Base-by-base conservation (phyloP, 2,888 invertebrate species). In the Calameuta filiformis region DNA sequence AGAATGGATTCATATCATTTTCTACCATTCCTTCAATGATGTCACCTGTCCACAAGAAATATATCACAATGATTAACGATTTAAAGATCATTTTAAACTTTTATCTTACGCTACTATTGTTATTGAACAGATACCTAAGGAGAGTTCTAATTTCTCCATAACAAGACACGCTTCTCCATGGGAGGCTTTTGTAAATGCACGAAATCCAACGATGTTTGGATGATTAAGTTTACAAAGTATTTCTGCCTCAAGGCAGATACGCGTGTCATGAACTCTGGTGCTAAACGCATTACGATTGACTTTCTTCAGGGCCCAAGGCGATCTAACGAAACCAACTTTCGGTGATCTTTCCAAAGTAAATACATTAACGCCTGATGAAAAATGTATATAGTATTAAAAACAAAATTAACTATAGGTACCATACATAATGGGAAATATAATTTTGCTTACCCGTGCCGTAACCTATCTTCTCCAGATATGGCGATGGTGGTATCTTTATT, bases 301-400 rank as follows among this genome's bases (percentile, higher is more conserved):
- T 91, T 96, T 95, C 89, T 97, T 97, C 0, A 97, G 92, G 0
- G 97, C 97, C 97, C 97, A 97, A 0, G 97, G 97, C 0, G 97
- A 97, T n/a, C 94, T 93, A 0, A 93, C 91, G 84, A 94, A 93
- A 11, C 95, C 95, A 1, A 93, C 93, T 83, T 93, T 92, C 0
- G 96, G 96, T 0, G 96, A 96, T 81, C 97, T 93, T 78, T 96
- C 93, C 81, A 97, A 89, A 83, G 95, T 94, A 91, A 96, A 96
- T 0, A 97, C 97, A 83, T 94, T 94, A 23, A 97, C 95, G 77
- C 97, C 96, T 96, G 80, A 68, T 75, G 37, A 75, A 40, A n/a
- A 75, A 75, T 69, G 1, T 34, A 35, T 35, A 40, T 80, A 68
- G 69, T 35, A 71, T 77, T 76, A 79, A 73, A 76, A 34, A 78